These are phyloP conservation scores for Threskiornis aethiopicus DNA, from an alignment of 2,797 vertebrate species.

Conservation along the genomic window DNA sequence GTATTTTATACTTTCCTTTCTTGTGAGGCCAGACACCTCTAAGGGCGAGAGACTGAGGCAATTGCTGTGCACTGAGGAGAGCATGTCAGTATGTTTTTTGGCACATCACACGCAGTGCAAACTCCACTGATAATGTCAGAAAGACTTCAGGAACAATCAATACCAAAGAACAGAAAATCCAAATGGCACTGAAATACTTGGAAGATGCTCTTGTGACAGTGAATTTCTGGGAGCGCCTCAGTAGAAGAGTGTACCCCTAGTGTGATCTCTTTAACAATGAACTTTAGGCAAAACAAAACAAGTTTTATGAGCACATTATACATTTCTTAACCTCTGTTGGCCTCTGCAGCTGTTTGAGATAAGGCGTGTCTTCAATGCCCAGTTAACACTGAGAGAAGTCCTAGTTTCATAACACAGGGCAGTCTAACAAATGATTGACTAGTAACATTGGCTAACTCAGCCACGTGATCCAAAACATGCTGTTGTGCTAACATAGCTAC, in stretches of 20 bases:
- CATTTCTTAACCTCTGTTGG: neutral
- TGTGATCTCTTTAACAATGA: neutral
- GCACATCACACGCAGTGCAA: rapidly evolving
- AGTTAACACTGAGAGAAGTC: neutral
- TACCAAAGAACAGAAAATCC: neutral
- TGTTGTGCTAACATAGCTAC: neutral
- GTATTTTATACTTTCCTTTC: neutral
- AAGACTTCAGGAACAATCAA: neutral
- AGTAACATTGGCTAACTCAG: neutral
- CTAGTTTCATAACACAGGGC: neutral
- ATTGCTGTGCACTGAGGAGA: neutral
- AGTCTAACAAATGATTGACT: neutral
- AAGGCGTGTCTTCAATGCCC: neutral
- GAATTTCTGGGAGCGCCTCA: neutral
- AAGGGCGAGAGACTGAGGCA: neutral
- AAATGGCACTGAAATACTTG: neutral
- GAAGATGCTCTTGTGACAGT: neutral
- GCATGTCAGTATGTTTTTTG: neutral
- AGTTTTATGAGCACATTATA: neutral
- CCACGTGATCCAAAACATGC: neutral
- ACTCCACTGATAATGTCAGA: neutral
- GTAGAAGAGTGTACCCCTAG: rapidly evolving
- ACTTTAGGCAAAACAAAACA: neutral
- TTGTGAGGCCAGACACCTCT: neutral
- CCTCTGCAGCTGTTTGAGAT: neutral